phyloP scores from a whole-genome alignment of 2,888 invertebrate genomes.

The Perdita meconis region DNA sequence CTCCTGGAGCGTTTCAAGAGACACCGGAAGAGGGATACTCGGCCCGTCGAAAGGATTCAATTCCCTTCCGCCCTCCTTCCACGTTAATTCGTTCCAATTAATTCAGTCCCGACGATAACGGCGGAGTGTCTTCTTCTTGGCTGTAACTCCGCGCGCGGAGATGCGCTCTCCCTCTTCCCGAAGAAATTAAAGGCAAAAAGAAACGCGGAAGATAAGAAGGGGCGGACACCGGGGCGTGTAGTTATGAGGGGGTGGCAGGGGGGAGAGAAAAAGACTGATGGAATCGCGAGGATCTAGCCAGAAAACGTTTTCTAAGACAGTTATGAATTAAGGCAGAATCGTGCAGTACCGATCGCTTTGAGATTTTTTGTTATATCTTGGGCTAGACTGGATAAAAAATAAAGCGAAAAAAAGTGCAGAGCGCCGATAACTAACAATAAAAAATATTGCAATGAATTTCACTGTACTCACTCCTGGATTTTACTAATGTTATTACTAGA shows the following conservation, averaged over 20 bases:
- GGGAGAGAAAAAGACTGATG: not conserved
- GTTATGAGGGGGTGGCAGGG: no score
- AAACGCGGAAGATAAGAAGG: no score
- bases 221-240: no score
- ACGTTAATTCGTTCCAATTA: constrained; percentile 24
- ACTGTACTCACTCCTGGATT: no score
- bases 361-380: no score
- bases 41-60: not conserved
- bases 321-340: constrained; percentile 19
- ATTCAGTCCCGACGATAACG: not conserved
- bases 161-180: no score
- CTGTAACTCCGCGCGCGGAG: not conserved
- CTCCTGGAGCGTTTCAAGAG: not conserved
- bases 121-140: not conserved
- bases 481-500: no score
- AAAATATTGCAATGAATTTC: no score
- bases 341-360: not conserved
- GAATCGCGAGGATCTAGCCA: not conserved
- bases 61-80: not conserved
- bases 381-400: not conserved
- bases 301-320: not conserved
- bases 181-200: no score
- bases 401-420: no score
- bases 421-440: no score
- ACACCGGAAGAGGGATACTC: not conserved